Base-by-base conservation (phyloP, 2,797 vertebrate genomes). In the Poecile montanus region DNA sequence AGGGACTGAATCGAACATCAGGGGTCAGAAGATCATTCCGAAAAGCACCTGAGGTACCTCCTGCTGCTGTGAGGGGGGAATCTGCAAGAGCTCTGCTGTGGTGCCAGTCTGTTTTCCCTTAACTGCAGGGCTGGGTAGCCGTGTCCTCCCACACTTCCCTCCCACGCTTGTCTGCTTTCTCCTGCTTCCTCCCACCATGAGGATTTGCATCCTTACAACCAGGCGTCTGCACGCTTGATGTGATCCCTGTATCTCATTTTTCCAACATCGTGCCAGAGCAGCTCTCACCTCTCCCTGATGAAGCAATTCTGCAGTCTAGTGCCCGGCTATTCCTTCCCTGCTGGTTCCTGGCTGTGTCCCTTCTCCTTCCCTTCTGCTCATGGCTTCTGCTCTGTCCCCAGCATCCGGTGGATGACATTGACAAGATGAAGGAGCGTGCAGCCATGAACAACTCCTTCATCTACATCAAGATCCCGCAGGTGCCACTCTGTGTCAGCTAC, bases 391-490 rank as follows among this genome's bases (percentile, higher is more conserved):
- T 95, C 65, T 76, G 17, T 81, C 88, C 57, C 29, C 96, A 99
- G 99, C 98, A 99, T 96, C 99, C 99, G 0, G 99, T 99, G 51
- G 99, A 99, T 91, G 99, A 99, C 95, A 99, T 99, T 9, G 99
- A 99, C 96, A 99, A 99, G 98, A 99, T 99, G 99, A 99, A 99
- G 97, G 99, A 99, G 91, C 98, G 99, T 36, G 99, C 99, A 3
- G 99, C 99, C 42, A 99, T 99, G 99, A 99, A 99, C 98, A 99
- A 99, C 96, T 99, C 99, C 78, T 99, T 99, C 97, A 99, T 99
- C 97, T 99, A 99, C 97, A 99, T 99, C 96, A 99, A 99, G 98
- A 99, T 99, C 96, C 99, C 99, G 0, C 99, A 99, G 97, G 99
- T 99, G 96, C 99, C 99, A 0, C 98, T 99, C 44, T 99, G 99